These are phyloP conservation scores for Cerceris rybyensis DNA, from an alignment of 2,888 invertebrate species.

Conservation along the genomic window DNA sequence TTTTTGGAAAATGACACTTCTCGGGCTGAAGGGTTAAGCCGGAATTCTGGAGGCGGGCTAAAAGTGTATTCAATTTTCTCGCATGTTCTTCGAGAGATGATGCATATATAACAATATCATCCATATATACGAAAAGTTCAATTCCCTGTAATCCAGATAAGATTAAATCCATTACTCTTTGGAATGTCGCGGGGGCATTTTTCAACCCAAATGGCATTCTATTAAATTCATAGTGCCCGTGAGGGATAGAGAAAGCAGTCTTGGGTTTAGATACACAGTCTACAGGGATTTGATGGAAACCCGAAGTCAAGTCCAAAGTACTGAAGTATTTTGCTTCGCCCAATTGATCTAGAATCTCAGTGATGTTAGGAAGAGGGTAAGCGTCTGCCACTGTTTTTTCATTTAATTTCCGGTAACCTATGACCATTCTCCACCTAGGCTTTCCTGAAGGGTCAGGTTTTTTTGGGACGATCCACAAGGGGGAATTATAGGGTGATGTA, in stretches of 20 bases:
- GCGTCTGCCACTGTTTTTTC: no score
- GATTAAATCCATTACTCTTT: constrained; percentile 1
- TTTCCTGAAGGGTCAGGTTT: background rate
- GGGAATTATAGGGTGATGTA: background rate
- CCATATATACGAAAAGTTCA: no score
- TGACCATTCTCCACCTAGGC: background rate
- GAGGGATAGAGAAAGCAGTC: background rate
- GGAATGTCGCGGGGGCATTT: constrained; percentile 10
- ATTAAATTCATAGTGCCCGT: background rate
- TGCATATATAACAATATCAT: constrained; percentile 10
- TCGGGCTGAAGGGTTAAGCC: background rate
- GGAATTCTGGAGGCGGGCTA: constrained; percentile 3
- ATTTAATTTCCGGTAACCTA: no score
- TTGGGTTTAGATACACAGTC: background rate
- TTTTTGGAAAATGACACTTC: constrained; percentile 16
- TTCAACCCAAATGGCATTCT: constrained; percentile 13
- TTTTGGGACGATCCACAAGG: background rate
- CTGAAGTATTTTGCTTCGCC: background rate
- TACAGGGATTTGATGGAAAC: background rate
- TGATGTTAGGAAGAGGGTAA: background rate
- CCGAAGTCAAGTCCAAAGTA: background rate
- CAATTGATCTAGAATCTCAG: background rate
- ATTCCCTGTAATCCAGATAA: constrained; percentile 21
- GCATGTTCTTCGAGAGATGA: constrained; percentile 36
- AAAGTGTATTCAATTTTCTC: constrained; percentile 21